phyloP scores from a whole-genome alignment of 1,140 invertebrate species.

The Chrysomallon squamiferum region DNA sequence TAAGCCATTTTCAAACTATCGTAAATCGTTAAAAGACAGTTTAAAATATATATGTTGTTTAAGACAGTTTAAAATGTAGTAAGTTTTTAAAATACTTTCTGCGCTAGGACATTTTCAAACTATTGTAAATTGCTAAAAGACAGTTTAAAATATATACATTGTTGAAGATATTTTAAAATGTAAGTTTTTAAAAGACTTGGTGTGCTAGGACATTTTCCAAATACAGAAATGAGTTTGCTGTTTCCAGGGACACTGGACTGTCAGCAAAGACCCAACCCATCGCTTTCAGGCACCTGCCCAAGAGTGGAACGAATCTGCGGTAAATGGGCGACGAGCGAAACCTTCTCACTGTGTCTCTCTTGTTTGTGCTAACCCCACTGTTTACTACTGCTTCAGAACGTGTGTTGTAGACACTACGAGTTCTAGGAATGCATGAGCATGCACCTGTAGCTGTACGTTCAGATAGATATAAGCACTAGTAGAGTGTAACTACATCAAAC shows the following conservation, averaged over 20 bases:
- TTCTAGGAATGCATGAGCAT: not conserved
- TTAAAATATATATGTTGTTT: not conserved
- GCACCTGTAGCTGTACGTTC: not conserved
- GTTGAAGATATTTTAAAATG: no score
- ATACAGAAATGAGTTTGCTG: not conserved
- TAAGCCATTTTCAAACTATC: no score
- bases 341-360: not conserved
- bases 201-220: not conserved
- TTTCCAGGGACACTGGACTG: constrained; percentile 1
- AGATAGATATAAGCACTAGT: not conserved
- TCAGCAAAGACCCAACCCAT: not conserved
- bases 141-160: not conserved
- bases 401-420: not conserved
- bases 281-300: not conserved
- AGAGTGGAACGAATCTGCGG: not conserved
- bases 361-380: not conserved
- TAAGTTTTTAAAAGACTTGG: not conserved
- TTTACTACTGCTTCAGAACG: not conserved
- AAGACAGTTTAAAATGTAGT: not conserved
- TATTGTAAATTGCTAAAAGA: not conserved
- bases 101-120: not conserved
- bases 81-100: not conserved
- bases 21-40: no score
- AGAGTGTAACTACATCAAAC: not conserved
- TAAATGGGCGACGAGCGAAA: not conserved